Base-by-base conservation (phyloP, 2,797 vertebrate species). In the Pseudotriccus pelzelni region DNA sequence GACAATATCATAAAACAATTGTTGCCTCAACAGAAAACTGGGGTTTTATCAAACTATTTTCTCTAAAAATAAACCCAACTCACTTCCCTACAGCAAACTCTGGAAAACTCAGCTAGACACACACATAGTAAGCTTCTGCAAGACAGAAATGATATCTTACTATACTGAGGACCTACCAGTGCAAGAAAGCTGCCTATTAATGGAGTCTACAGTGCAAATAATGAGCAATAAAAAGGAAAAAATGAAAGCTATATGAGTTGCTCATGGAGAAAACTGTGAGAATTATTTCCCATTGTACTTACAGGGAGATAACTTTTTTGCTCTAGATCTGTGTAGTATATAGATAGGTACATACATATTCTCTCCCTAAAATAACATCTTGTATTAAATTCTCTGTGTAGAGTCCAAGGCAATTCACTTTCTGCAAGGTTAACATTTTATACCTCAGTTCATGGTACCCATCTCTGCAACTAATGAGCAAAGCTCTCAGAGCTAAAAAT, bases 371-470 rank as follows among this genome's bases (percentile, higher is more conserved):
- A 87, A 55, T 34, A 60, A 23, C 18, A 46, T 53, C 9, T 72
- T 49, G 5, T 24, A 63, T 84, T 93, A 88, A 90, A 86, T 73
- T 72, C 24, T 76, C 3, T 50, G 10, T 34, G 9, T 36, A 25
- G 59, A 76, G 67, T 90, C 50, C 83, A 84, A 91, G 28, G 39
- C 22, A 78, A 86, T 84, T 91, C 55, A 60, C 36, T 67, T 90
- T 62, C 58, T 91, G 32, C 63, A 72, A 91, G 63, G 77, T 75
- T 76, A 94, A 86, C 30, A 36, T 87, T 91, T 92, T 89, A 69
- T 37, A 77, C 27, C 20, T 89, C 85, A 67, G 8, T 89, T 94
- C 36, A 52, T 36, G 8, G 44, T 14, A 41, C 24, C 36, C 28
- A 66, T 69, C 59, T 52, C 66, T 84, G 19, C 36, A 72, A 87